Conservation (phyloP, 2,797 vertebrate species). For the Gephyroberyx darwinii region DNA sequence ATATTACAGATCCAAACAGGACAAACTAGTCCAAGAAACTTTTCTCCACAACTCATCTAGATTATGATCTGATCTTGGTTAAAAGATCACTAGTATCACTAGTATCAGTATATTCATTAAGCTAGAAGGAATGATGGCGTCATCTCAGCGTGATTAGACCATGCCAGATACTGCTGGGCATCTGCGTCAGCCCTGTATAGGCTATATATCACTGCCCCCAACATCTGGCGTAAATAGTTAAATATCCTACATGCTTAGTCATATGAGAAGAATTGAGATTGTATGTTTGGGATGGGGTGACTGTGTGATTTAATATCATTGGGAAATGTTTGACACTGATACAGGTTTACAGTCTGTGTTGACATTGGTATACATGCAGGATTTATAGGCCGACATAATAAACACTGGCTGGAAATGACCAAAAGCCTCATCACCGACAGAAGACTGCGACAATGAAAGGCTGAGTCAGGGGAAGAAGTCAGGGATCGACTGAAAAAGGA, state of each 20-base stretch:
- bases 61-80: neutral
- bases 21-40: neutral
- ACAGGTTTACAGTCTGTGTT: conserved; percentile 19
- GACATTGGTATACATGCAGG: neutral
- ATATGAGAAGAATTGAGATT: conserved; percentile 28
- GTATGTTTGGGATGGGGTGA: conserved; percentile 30
- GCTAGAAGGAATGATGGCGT: conserved; percentile 21
- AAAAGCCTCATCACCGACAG: conserved; percentile 4
- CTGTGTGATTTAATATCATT: conserved; percentile 20
- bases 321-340: conserved; percentile 26
- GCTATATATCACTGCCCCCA: conserved; percentile 35
- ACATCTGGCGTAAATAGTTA: conserved; percentile 52
- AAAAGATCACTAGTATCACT: neutral
- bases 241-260: conserved; percentile 45
- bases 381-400: neutral
- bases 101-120: conserved; percentile 11
- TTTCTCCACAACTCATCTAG: neutral
- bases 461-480: neutral
- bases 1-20: neutral
- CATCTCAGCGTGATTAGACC: conserved; percentile 15
- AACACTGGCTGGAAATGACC: conserved; percentile 18
- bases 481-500: neutral
- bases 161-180: conserved; percentile 3
- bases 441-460: neutral
- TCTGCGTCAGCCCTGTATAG: conserved; percentile 8